Percentiles rank a stretch among this genome's conserved stretches.
phyloP scores from a whole-genome alignment of 2,113 vertebrate species.

The Barnardius zonarius region DNA sequence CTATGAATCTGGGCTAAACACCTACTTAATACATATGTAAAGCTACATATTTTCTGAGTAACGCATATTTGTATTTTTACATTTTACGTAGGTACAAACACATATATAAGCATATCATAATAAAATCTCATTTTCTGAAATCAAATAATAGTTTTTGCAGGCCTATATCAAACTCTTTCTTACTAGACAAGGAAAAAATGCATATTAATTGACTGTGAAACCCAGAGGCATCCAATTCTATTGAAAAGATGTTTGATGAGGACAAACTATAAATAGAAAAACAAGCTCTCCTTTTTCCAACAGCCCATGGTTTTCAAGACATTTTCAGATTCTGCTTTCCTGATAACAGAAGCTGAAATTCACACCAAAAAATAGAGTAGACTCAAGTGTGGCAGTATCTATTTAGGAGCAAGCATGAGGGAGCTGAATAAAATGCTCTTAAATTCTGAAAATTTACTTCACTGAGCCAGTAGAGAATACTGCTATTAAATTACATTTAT shows the following conservation, averaged over 20 bases:
- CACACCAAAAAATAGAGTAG: neutral
- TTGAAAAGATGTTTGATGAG: neutral
- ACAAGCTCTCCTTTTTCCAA: neutral
- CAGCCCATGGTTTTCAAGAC: neutral
- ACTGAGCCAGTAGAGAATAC: neutral
- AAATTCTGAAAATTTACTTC: neutral
- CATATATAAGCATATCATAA: neutral
- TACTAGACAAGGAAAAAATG: neutral
- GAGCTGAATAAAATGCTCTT: neutral
- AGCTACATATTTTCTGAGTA: neutral
- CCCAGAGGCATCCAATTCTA: neutral
- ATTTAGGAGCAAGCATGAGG: neutral
- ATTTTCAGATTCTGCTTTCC: neutral
- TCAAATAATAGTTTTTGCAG: neutral
- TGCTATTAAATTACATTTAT: neutral
- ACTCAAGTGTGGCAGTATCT: neutral
- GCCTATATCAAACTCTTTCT: neutral
- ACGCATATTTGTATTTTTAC: neutral
- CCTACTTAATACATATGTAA: neutral
- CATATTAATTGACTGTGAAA: neutral
- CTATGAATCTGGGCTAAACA: neutral
- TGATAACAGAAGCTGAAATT: neutral
- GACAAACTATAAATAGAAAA: neutral
- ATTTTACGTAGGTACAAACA: neutral
- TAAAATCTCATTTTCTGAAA: neutral